Conservation (phyloP, 2,113 vertebrate genomes). For the Sakesphorus luctuosus region DNA sequence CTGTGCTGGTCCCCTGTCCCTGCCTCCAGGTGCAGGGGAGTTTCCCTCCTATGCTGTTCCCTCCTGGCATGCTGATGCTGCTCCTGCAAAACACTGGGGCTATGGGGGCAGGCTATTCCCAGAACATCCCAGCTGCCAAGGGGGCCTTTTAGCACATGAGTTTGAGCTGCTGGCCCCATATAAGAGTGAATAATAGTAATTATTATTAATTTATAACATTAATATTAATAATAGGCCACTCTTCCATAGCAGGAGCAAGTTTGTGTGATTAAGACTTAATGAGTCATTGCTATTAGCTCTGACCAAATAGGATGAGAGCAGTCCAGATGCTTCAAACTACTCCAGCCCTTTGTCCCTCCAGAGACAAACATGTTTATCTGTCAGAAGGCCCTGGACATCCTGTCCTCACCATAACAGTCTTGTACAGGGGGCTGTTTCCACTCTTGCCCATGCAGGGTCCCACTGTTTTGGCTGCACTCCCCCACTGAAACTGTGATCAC, state of each 20-base stretch:
- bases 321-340: neutral
- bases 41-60: fast-evolving
- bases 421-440: no score
- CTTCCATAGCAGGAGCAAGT: constrained; percentile 20
- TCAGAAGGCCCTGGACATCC: neutral
- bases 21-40: neutral
- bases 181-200: neutral
- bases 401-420: neutral
- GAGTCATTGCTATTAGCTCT: constrained; percentile 30
- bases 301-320: neutral
- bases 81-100: fast-evolving
- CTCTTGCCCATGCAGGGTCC: fast-evolving
- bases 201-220: constrained; percentile 23
- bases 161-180: neutral
- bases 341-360: fast-evolving
- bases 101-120: fast-evolving
- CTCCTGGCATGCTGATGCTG: neutral
- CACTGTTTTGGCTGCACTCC: neutral
- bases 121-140: fast-evolving
- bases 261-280: constrained; percentile 12
- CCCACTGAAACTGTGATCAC: fast-evolving
- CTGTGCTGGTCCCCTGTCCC: fast-evolving
- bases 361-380: neutral
- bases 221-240: constrained; percentile 28
- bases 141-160: neutral